Conservation (phyloP, 35 echinoderm and acorn worm genomes). For the Diadema setosum region DNA sequence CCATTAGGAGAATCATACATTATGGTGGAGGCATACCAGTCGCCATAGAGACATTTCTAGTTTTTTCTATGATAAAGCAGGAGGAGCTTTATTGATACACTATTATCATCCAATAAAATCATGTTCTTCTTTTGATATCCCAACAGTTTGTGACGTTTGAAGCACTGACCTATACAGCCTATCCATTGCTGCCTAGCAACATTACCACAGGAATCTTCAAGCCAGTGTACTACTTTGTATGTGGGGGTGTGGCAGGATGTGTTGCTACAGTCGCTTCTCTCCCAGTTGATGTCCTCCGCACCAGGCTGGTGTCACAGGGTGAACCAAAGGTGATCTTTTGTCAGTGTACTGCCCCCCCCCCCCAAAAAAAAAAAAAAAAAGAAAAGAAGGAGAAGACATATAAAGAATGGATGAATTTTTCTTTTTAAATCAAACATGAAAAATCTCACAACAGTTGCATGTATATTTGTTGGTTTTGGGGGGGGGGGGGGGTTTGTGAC, state of each 20-base stretch:
- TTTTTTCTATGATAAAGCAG: neutral
- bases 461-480: no score
- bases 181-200: conserved; percentile 36
- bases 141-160: conserved; percentile 95
- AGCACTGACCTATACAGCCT: conserved; percentile 32
- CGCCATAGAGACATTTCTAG: no score
- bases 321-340: conserved; percentile 68
- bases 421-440: no score
- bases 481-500: no score
- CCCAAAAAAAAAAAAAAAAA: no score
- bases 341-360: neutral
- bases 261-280: conserved; percentile 50
- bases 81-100: neutral
- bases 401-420: no score
- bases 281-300: conserved; percentile 85
- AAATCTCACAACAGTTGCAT: no score
- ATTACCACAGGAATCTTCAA: conserved; percentile 42
- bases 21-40: no score
- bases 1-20: no score
- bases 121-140: neutral
- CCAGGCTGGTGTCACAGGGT: conserved; percentile 85
- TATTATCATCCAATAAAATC: neutral
- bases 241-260: conserved; percentile 84
- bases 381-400: no score
- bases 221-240: conserved; percentile 82